Base-by-base conservation (phyloP, 1,140 invertebrate species). In the Aethina tumida region DNA sequence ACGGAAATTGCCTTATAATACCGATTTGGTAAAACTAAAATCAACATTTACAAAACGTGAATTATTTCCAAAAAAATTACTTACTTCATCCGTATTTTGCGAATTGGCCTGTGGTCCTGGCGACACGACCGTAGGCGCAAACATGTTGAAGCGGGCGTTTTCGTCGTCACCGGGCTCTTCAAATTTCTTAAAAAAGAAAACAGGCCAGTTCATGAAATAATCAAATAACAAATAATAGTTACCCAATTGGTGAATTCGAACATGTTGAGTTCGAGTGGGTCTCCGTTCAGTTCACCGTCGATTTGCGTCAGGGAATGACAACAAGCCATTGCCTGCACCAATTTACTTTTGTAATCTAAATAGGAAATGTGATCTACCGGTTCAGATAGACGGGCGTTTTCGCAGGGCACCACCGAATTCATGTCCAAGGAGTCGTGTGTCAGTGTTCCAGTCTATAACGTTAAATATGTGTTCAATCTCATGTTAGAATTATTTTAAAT, bases 361-460 rank as follows among this genome's bases (percentile, higher is more conserved):
- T 62, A 49, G 7, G 52, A 45, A 5, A 77, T 64, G 28, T 75
- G 63, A 26, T 71, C 70, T 1, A 75, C 57, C 0, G 74, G 68
- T n/a, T 71, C 54, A 16, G 70, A 67, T 43, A 82, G 81, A 22
- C 68, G 66, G 5, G 62, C 67, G 0, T 69, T 63, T 0, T 59
- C 47, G 16, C 69, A 69, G 0, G 84, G 79, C 32, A 95, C 71
- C 2, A 93, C 77, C 15, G 87, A 86, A 71, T 86, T 86, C 65
- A 97, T 79, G 57, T 95, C 90, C 18, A 97, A 63, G 7, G 92
- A 91, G 62, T 97, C 94, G 65, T 97, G 84, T 12, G 91, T 91
- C 47, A 96, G 61, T 1, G 94, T 97, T 19, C 94, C 94, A 36
- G 94, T 97, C 78, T 78, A 50, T n/a, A n/a, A n/a, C n/a, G n/a